A percentile compares a stretch with the other conserved stretches of the same genome.
phyloP scores from a whole-genome alignment of 2,888 invertebrate genomes.

The Acrobasis suavella region DNA sequence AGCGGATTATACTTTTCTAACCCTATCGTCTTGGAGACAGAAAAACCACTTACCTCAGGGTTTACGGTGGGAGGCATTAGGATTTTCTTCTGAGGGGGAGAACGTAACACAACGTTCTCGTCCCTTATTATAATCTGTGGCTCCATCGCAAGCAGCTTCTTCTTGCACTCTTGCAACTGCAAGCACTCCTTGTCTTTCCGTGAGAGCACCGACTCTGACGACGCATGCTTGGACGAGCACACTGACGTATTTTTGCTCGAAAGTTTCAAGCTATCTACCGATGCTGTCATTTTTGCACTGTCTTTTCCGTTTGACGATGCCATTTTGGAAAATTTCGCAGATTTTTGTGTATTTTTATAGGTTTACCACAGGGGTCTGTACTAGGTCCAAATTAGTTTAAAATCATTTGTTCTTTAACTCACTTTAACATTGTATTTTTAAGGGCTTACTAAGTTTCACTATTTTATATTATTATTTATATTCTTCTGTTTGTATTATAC shows the following conservation, averaged over 20 bases:
- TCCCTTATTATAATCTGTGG: slow-evolving; percentile 76
- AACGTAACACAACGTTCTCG: slow-evolving; percentile 71
- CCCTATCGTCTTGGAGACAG: too few relatives aligned
- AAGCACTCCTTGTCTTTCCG: slow-evolving; percentile 73
- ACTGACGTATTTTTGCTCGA: slow-evolving; percentile 72
- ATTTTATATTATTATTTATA: too few relatives aligned
- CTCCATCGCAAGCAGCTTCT: slow-evolving; percentile 73
- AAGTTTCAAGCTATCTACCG: slow-evolving; percentile 74
- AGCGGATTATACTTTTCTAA: too few relatives aligned
- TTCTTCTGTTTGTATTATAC: too few relatives aligned
- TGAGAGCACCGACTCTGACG: slow-evolving; percentile 74
- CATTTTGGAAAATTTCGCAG: slow-evolving; percentile 47
- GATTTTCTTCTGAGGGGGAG: slow-evolving; percentile 78
- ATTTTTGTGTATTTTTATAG: slow-evolving; percentile 21
- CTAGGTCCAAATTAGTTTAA: slow-evolving; percentile 25
- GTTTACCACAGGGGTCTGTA: slow-evolving; percentile 29
- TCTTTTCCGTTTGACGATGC: slow-evolving; percentile 74
- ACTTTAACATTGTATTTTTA: too few relatives aligned
- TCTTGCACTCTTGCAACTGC: slow-evolving; percentile 78
- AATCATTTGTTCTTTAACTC: neutral
- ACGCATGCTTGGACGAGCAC: slow-evolving; percentile 73
- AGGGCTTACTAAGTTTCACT: too few relatives aligned
- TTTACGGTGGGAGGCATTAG: slow-evolving; percentile 74
- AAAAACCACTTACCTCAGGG: slow-evolving; percentile 62
- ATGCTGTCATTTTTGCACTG: slow-evolving; percentile 69